Evolutionary conservation across 2,888 invertebrate genomes (phyloP).

Genomic region (Clivina fossor): DNA sequence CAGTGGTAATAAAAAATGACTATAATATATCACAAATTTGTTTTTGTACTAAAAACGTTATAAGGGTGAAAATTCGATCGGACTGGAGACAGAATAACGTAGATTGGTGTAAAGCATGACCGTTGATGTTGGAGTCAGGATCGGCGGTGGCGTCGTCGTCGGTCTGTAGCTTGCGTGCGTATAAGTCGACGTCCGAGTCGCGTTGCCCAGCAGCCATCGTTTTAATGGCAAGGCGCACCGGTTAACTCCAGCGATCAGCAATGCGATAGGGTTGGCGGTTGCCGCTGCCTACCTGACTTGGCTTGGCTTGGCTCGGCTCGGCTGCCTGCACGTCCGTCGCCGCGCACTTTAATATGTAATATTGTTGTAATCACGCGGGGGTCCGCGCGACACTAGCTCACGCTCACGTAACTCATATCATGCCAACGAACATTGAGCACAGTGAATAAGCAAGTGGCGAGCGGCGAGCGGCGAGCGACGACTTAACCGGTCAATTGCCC

Average conservation of each 20-base stretch:
- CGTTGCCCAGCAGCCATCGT: slow-evolving; percentile 49
- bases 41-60: no score
- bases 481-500: not conserved
- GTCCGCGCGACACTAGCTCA: slow-evolving; percentile 25
- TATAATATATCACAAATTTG: no score
- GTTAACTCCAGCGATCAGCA: slow-evolving; percentile 51
- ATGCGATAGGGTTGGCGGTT: slow-evolving; percentile 48
- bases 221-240: slow-evolving; percentile 51
- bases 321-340: no score
- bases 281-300: no score
- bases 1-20: no score
- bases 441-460: slow-evolving; percentile 2
- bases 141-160: slow-evolving; percentile 24
- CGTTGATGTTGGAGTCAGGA: slow-evolving; percentile 35
- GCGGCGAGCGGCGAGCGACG: not conserved
- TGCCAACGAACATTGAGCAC: slow-evolving; percentile 9
- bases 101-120: not conserved
- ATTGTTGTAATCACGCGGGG: slow-evolving; percentile 51
- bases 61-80: not conserved
- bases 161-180: slow-evolving; percentile 42
- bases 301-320: no score
- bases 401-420: slow-evolving; percentile 32
- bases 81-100: not conserved
- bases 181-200: slow-evolving; percentile 39
- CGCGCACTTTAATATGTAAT: slow-evolving; percentile 43